Percentiles rank a stretch among this genome's conserved stretches.
phyloP scores from a whole-genome alignment of 2,797 vertebrate species.

The Hoplostethus atlanticus region DNA sequence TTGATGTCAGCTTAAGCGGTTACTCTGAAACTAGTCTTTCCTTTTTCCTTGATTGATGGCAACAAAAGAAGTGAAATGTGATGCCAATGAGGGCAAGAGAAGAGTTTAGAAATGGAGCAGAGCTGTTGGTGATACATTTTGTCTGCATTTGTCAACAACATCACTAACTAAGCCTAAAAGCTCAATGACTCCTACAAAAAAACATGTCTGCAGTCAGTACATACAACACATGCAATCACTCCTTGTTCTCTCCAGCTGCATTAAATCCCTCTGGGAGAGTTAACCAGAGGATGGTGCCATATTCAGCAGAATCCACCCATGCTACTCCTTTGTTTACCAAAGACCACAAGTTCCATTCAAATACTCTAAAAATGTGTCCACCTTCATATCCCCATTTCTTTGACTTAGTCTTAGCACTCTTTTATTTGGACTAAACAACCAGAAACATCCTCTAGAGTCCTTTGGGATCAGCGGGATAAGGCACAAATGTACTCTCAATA shows the following conservation, averaged over 20 bases:
- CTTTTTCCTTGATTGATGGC: not conserved
- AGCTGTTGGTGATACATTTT: not conserved
- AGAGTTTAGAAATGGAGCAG: not conserved
- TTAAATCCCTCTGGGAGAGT: constrained; percentile 37
- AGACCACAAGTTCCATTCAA: not conserved
- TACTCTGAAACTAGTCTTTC: not conserved
- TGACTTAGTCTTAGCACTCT: not conserved
- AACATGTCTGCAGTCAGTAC: not conserved
- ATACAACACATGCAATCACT: not conserved
- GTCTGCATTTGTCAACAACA: not conserved
- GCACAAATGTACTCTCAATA: not conserved
- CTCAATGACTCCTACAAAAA: not conserved
- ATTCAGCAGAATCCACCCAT: constrained; percentile 16
- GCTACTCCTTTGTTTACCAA: not conserved
- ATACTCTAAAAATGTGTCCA: not conserved
- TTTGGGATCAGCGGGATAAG: not conserved
- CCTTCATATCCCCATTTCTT: not conserved
- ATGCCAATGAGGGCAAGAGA: not conserved
- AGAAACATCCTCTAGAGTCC: not conserved
- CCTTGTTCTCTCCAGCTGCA: not conserved
- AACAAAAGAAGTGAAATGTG: not conserved
- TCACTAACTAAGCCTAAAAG: not conserved
- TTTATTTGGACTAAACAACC: not conserved
- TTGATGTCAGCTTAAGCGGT: not conserved
- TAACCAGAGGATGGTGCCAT: constrained; percentile 21